Evolutionary conservation across 2,888 invertebrate genomes (phyloP).

Genomic region (Himalopsyche tibetana): DNA sequence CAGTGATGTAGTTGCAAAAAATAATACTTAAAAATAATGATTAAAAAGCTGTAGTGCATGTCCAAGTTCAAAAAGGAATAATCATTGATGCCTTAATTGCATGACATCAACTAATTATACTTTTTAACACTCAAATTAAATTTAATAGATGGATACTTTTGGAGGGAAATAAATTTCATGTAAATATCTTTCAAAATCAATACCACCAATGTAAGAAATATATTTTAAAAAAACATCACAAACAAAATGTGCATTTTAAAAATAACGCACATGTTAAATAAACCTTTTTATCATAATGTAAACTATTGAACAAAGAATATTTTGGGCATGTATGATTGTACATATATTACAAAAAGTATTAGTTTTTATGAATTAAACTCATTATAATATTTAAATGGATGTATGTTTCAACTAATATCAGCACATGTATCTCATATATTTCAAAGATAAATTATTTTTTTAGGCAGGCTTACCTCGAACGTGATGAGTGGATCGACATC

Average conservation of each 20-base stretch:
- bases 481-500: slow-evolving; percentile 84
- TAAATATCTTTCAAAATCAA: neutral
- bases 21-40: slow-evolving; percentile 18
- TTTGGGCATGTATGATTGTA: neutral
- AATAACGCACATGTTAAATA: neutral
- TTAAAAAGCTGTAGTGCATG: slow-evolving; percentile 34
- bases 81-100: neutral
- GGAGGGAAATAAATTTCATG: neutral
- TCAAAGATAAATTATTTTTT: neutral
- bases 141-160: no score
- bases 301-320: slow-evolving; percentile 48
- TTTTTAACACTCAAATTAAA: no score
- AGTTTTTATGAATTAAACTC: neutral
- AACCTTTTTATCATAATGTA: neutral
- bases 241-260: neutral
- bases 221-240: neutral
- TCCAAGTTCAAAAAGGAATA: neutral
- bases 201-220: slow-evolving; percentile 31
- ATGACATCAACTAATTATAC: neutral
- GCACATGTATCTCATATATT: neutral
- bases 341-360: neutral
- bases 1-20: slow-evolving; percentile 4
- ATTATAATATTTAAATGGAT: neutral
- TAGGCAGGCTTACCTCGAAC: slow-evolving; percentile 81
- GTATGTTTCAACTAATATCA: neutral